Evolutionary conservation across 2,113 vertebrate species (phyloP).

Genomic region (Neotoma lepida): DNA sequence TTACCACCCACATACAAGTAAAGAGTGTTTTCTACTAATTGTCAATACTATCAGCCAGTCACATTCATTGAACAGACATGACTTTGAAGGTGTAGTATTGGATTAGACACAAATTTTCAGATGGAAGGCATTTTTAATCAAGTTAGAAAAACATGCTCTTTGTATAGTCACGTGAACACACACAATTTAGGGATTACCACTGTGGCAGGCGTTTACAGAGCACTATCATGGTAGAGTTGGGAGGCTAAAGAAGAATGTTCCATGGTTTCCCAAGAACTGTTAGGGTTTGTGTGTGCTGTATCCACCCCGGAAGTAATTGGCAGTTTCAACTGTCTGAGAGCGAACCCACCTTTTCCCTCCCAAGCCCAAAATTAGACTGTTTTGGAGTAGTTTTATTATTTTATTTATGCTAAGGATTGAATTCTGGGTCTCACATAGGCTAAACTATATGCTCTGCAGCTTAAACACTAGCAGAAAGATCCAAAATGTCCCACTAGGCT

Average conservation of each 20-base stretch:
- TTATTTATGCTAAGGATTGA: background rate
- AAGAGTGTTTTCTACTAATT: background rate
- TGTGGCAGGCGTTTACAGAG: too few species aligned
- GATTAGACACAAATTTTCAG: background rate
- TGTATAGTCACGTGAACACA: background rate
- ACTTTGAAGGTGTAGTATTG: background rate
- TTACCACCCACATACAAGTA: background rate
- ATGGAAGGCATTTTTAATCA: background rate
- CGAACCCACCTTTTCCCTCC: background rate
- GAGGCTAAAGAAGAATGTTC: background rate
- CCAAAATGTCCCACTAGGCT: background rate
- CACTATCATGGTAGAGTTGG: background rate
- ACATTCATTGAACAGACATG: background rate
- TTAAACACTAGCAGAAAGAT: background rate
- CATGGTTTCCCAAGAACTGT: accelerated
- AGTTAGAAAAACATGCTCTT: background rate
- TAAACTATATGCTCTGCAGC: background rate
- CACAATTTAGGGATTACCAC: background rate
- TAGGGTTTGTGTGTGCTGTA: background rate
- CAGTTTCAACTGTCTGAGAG: background rate
- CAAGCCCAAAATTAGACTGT: background rate
- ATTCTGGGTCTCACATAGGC: background rate
- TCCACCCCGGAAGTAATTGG: background rate
- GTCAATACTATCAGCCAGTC: background rate
- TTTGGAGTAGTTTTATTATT: background rate